These are phyloP conservation scores for Anastrepha obliqua DNA, from an alignment of 1,140 invertebrate species.

Conservation along the genomic window DNA sequence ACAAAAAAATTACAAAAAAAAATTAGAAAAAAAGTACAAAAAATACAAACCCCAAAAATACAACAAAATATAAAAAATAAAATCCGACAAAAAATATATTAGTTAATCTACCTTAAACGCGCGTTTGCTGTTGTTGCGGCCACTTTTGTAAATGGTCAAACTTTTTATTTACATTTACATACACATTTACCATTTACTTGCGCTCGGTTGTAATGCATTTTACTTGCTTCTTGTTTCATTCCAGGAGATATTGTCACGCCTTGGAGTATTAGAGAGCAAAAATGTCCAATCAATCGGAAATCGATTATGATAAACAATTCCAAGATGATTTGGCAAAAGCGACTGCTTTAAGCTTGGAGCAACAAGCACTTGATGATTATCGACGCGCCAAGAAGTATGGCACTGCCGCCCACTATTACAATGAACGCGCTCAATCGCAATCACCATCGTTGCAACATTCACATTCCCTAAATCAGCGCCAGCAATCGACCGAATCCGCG, in stretches of 20 bases:
- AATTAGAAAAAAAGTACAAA: no score
- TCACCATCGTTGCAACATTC: constrained; percentile 12
- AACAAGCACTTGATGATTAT: constrained; percentile 87
- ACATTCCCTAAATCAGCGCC: constrained; percentile 60
- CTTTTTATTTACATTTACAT: no score
- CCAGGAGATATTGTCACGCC: not conserved
- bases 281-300: constrained; percentile 66
- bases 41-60: no score
- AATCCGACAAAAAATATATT: no score
- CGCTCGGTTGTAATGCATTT: not conserved
- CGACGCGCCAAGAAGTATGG: constrained; percentile 75
- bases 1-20: not conserved
- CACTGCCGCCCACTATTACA: constrained; percentile 76
- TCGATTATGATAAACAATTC: constrained; percentile 87
- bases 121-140: no score
- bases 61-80: no score
- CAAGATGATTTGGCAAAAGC: constrained; percentile 90
- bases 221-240: not conserved
- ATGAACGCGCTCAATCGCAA: constrained; percentile 74
- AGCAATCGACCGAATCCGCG: constrained; percentile 67
- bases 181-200: not conserved
- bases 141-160: no score
- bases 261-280: not conserved
- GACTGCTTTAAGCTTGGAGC: constrained; percentile 89
- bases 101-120: no score